Conservation (phyloP, 2,797 vertebrate genomes). For the Cryptoblepharus egeriae region DNA sequence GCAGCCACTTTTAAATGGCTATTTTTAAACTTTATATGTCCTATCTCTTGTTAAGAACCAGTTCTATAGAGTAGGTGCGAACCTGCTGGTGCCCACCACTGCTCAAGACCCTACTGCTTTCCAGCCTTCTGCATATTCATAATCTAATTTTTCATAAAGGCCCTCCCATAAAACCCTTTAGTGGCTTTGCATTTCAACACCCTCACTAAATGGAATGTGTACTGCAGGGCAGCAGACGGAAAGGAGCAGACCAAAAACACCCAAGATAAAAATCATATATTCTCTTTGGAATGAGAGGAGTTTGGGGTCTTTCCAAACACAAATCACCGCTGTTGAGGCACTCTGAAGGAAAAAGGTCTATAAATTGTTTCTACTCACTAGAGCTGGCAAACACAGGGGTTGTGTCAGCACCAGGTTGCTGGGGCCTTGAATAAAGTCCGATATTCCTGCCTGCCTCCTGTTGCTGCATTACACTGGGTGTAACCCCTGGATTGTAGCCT, state of each 20-base stretch:
- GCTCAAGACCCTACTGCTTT: slow-evolving; percentile 2
- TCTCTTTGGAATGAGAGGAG: not conserved
- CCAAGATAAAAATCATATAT: slow-evolving; percentile 16
- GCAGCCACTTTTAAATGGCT: too few relatives aligned
- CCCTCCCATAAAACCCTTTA: not conserved
- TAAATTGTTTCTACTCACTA: not conserved
- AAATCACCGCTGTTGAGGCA: not conserved
- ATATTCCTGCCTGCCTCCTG: too few relatives aligned
- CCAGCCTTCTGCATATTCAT: not conserved
- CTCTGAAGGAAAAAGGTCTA: slow-evolving; percentile 4
- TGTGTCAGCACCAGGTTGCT: not conserved
- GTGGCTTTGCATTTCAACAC: slow-evolving; percentile 17
- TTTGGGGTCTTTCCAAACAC: not conserved
- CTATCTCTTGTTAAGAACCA: too few relatives aligned
- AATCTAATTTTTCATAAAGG: not conserved
- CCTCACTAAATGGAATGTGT: slow-evolving; percentile 27
- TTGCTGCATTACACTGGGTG: too few relatives aligned
- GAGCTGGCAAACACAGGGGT: not conserved
- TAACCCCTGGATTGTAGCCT: too few relatives aligned
- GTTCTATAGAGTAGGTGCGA: too few relatives aligned
- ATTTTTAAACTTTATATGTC: too few relatives aligned
- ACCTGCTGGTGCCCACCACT: too few relatives aligned
- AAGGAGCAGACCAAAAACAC: slow-evolving; percentile 14
- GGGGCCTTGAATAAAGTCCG: too few relatives aligned
- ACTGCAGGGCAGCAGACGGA: slow-evolving; percentile 18